Percentiles rank a stretch among this genome's conserved stretches.
Evolutionary conservation across 1,140 invertebrate genomes (phyloP).

Genomic region (Ylistrum balloti): DNA sequence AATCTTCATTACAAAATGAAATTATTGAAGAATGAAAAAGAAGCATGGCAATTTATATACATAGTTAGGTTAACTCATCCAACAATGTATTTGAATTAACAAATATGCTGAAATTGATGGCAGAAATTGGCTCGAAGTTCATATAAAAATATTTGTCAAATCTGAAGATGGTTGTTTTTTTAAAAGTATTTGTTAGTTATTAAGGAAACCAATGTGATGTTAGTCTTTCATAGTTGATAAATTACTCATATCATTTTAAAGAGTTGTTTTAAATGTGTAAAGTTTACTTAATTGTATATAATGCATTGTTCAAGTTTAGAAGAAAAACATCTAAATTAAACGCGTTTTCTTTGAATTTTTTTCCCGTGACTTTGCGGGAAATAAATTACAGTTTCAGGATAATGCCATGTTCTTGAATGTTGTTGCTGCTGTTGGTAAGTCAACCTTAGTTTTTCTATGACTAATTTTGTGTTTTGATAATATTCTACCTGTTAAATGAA

Average conservation of each 20-base stretch:
- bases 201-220: background rate
- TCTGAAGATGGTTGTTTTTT: too few species aligned
- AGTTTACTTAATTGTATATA: background rate
- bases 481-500: background rate
- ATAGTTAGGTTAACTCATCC: too few species aligned
- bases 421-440: background rate
- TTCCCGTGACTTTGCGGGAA: background rate
- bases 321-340: background rate
- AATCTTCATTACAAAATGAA: background rate
- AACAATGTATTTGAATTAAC: too few species aligned
- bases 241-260: slow-evolving; percentile 19
- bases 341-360: background rate
- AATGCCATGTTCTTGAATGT: too few species aligned
- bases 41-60: too few species aligned
- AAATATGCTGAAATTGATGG: too few species aligned
- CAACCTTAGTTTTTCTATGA: background rate
- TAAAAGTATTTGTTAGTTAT: too few species aligned
- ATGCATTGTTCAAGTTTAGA: slow-evolving; percentile 10
- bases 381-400: background rate
- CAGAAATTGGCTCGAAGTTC: too few species aligned
- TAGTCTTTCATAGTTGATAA: background rate
- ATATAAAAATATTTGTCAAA: background rate
- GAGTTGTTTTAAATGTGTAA: background rate
- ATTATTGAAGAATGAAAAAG: too few species aligned
- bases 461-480: background rate